Evolutionary conservation across 2,113 vertebrate species (phyloP).

Genomic region (Hymenochirus boettgeri): DNA sequence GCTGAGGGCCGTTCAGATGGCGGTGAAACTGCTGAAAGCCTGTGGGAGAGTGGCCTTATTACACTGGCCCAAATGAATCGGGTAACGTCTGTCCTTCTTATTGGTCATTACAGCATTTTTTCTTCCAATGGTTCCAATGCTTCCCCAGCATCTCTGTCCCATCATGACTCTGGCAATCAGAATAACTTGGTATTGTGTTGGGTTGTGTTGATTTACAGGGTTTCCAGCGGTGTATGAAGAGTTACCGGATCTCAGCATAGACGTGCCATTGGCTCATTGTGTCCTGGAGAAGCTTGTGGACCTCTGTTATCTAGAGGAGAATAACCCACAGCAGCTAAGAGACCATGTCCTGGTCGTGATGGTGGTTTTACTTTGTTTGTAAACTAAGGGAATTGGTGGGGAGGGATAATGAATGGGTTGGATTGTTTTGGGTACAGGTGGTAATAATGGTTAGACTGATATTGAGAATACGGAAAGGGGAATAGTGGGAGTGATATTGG

Average conservation of each 20-base stretch:
- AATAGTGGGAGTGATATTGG: no score
- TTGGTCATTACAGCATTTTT: neutral
- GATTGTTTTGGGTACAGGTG: no score
- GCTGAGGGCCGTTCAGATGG: slow-evolving; percentile 68
- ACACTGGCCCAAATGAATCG: slow-evolving; percentile 86
- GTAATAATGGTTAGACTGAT: no score
- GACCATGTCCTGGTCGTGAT: slow-evolving; percentile 74
- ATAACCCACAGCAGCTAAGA: slow-evolving; percentile 75
- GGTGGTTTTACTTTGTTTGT: no score
- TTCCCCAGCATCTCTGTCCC: no score
- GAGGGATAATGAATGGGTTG: no score
- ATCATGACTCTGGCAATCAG: no score
- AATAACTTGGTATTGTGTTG: no score
- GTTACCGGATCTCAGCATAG: slow-evolving; percentile 74
- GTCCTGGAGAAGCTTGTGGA: slow-evolving; percentile 79
- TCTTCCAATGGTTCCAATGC: neutral
- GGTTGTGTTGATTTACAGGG: slow-evolving; percentile 53
- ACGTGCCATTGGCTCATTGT: slow-evolving; percentile 71
- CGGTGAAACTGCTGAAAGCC: slow-evolving; percentile 75
- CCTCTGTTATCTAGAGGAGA: slow-evolving; percentile 67
- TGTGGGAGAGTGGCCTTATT: slow-evolving; percentile 76
- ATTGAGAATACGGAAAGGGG: no score
- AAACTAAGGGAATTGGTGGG: no score
- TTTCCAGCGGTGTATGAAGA: slow-evolving; percentile 77
- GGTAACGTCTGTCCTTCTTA: slow-evolving; percentile 46